These are phyloP conservation scores for Lacerta agilis DNA, from an alignment of 2,797 vertebrate species.

Conservation along the genomic window DNA sequence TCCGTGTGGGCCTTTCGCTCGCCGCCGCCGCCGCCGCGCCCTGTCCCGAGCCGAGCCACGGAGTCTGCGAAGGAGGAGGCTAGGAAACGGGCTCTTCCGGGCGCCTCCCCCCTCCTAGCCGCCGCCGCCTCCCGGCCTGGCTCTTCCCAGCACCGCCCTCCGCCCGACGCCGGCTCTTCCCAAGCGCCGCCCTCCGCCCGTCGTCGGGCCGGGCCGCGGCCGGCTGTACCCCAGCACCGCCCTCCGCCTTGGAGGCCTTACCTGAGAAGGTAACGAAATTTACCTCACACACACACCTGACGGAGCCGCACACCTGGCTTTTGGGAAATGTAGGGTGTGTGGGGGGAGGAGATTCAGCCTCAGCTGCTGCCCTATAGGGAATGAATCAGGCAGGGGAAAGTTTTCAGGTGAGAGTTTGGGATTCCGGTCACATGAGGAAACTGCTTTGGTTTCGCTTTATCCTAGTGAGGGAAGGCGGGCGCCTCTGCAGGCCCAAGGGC, in stretches of 20 bases:
- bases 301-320: background rate
- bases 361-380: background rate
- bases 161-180: constrained; percentile 33
- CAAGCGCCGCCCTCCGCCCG: constrained; percentile 27
- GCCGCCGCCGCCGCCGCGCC: constrained; percentile 48
- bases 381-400: background rate
- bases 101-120: constrained; percentile 22
- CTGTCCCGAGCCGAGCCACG: constrained; percentile 64
- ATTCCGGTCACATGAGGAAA: too few relatives aligned
- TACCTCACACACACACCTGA: too few relatives aligned
- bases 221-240: constrained; percentile 39
- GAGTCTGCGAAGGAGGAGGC: background rate
- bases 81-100: constrained; percentile 63
- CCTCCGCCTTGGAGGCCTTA: too few relatives aligned
- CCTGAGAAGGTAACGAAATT: too few relatives aligned
- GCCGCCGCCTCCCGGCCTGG: constrained; percentile 44
- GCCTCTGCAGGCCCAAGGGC: too few relatives aligned
- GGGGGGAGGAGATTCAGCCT: background rate
- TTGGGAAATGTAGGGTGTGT: too few relatives aligned
- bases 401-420: constrained; percentile 19
- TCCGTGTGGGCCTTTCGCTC: background rate
- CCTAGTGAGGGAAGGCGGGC: too few relatives aligned
- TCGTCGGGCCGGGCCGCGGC: background rate
- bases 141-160: constrained; percentile 62
- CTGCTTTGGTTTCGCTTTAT: background rate